Base-by-base conservation (phyloP, 2,888 invertebrate genomes). In the Sympetrum striolatum region DNA sequence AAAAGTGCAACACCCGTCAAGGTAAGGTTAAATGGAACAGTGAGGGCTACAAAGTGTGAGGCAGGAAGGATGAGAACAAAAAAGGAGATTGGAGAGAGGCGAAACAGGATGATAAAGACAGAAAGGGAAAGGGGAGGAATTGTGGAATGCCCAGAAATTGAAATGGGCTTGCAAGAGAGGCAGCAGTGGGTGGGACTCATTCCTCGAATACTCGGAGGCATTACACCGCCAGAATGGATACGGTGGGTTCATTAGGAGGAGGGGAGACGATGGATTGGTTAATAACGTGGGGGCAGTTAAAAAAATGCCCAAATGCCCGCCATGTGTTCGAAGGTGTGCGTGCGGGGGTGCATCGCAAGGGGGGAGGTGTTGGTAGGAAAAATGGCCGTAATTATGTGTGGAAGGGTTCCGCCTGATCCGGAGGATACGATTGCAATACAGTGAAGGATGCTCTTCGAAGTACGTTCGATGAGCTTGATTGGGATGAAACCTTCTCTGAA, bases 71-170 rank as follows among this genome's bases (percentile, higher is more conserved):
- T 8, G 4, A 8, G 44, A 44, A 44, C 44, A 44, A 44, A 44
- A 44, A 44, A 44, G 44, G 44, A 44, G 18, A 25, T 0, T n/a
- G 35, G 25, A 60, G 58, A 15, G 35, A 2, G 25, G 44, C 37
- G 58, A 35, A 58, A 35, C 64, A 53, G 18, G 82, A 82, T 35
- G 31, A 82, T 31, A 14, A 58, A 18, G 82, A 82, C 25, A 58
- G 82, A 58, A 53, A 58, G 58, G 53, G 82, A 58, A 53, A 53
- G 25, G 53, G 53, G 53, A 82, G 82, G 82, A 60, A 82, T 60
- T 82, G 82, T 82, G 82, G 82, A 82, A 82, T 82, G 82, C 35
- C 82, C 82, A 82, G 82, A 82, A 82, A 82, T 82, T 82, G 82
- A 82, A 82, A 39, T n/a, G 81, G 81, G 53, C 82, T 18, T 25